Evolutionary conservation across 2,113 vertebrate species (phyloP).

Genomic region (Hippocampus comes): DNA sequence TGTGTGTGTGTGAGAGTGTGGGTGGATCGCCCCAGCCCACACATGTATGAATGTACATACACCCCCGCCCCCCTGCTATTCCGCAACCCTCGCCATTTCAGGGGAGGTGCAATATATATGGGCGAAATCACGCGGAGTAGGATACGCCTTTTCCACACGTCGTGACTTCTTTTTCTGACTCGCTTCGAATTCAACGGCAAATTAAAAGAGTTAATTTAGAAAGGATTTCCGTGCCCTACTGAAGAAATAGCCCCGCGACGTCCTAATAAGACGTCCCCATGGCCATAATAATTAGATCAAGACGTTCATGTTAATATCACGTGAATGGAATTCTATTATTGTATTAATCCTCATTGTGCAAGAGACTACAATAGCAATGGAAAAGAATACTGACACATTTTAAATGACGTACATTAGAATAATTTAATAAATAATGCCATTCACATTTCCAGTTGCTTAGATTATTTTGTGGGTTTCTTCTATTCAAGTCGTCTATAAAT

Average conservation of each 20-base stretch:
- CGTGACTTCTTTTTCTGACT: background rate
- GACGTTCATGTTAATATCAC: background rate
- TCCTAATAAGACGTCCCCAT: background rate
- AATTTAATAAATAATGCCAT: background rate
- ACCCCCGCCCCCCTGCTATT: background rate
- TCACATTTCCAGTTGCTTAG: constrained; percentile 3
- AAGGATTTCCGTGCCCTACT: background rate
- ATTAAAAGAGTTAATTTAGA: background rate
- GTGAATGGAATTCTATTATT: background rate
- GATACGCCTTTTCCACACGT: background rate
- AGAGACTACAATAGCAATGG: too few species aligned
- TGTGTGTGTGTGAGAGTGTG: constrained; percentile 13
- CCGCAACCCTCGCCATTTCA: constrained; percentile 28
- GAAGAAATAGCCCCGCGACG: background rate
- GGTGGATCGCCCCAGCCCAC: background rate
- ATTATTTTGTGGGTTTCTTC: background rate
- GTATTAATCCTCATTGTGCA: background rate
- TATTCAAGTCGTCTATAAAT: background rate
- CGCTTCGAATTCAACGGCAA: background rate
- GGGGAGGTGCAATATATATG: background rate
- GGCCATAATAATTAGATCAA: background rate
- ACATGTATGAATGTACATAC: background rate
- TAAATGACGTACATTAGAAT: background rate
- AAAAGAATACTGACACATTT: background rate
- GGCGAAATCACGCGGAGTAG: background rate